Evolutionary conservation across 1,140 invertebrate species (phyloP).

Genomic region (Achatina immaculata): DNA sequence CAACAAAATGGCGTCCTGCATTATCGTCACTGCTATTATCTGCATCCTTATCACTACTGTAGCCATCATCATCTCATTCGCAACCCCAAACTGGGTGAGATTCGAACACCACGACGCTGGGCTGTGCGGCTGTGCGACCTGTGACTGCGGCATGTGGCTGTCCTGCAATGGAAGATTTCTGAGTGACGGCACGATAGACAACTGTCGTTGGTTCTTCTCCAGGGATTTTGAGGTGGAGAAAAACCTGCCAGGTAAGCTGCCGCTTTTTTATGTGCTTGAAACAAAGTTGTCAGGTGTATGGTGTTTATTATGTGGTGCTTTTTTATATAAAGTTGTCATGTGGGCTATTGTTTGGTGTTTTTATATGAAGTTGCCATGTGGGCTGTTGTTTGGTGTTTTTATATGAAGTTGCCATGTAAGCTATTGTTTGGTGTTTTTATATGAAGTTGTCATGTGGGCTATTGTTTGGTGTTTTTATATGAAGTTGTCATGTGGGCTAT

Average conservation of each 20-base stretch:
- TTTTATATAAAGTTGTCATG: too few species aligned
- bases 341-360: too few species aligned
- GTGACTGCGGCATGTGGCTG: slow-evolving; percentile 65
- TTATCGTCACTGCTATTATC: slow-evolving; percentile 60
- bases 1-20: slow-evolving; percentile 65
- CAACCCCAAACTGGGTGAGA: slow-evolving; percentile 64
- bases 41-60: slow-evolving; percentile 64
- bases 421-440: too few species aligned
- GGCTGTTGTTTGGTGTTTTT: too few species aligned
- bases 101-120: slow-evolving; percentile 30
- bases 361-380: too few species aligned
- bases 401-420: too few species aligned
- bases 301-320: too few species aligned
- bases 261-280: too few species aligned
- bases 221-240: slow-evolving; percentile 59
- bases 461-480: too few species aligned
- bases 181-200: slow-evolving; percentile 51
- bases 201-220: slow-evolving; percentile 64
- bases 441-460: too few species aligned
- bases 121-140: slow-evolving; percentile 48
- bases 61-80: slow-evolving; percentile 64
- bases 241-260: slow-evolving; percentile 53
- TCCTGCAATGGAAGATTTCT: slow-evolving; percentile 47
- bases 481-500: too few species aligned
- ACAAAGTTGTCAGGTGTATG: too few species aligned